Conservation (phyloP, 2,888 invertebrate genomes). For the Coleophora flavipennella region DNA sequence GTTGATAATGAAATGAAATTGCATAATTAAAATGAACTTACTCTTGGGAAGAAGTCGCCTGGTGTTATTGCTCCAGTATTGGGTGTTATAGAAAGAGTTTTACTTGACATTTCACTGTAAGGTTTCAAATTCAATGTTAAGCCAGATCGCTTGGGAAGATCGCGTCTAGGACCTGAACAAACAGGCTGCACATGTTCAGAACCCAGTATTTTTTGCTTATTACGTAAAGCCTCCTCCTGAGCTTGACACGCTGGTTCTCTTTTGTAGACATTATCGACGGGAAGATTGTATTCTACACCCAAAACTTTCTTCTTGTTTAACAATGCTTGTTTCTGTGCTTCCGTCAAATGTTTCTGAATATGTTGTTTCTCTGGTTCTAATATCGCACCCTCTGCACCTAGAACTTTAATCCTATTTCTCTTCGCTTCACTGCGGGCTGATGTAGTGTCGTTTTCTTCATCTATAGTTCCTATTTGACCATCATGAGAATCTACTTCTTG, state of each 20-base stretch:
- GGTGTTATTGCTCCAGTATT: constrained; percentile 47
- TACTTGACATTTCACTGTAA: constrained; percentile 28
- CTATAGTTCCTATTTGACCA: no score
- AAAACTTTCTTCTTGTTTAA: constrained; percentile 75
- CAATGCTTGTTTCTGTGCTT: constrained; percentile 73
- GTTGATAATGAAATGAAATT: no score
- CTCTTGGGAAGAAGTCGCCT: constrained; percentile 51
- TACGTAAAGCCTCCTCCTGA: constrained; percentile 50
- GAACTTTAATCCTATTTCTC: constrained; percentile 47
- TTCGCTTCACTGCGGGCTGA: constrained; percentile 42
- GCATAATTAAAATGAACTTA: constrained; percentile 32
- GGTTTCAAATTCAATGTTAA: constrained; percentile 58
- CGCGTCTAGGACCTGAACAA: constrained; percentile 21
- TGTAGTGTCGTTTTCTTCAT: constrained; percentile 36
- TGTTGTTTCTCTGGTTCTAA: constrained; percentile 5
- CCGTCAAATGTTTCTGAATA: constrained; percentile 35
- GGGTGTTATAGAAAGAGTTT: constrained; percentile 28
- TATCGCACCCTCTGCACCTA: constrained; percentile 38
- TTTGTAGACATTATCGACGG: constrained; percentile 23
- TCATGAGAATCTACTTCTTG: constrained; percentile 28
- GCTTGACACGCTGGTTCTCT: constrained; percentile 46
- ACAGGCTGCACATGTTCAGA: constrained; percentile 23
- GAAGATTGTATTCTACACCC: constrained; percentile 73
- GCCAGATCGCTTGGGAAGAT: constrained; percentile 33
- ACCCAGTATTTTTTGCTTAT: constrained; percentile 36